phyloP scores from a whole-genome alignment of 2,888 invertebrate genomes.

The Rotaria sp. region DNA sequence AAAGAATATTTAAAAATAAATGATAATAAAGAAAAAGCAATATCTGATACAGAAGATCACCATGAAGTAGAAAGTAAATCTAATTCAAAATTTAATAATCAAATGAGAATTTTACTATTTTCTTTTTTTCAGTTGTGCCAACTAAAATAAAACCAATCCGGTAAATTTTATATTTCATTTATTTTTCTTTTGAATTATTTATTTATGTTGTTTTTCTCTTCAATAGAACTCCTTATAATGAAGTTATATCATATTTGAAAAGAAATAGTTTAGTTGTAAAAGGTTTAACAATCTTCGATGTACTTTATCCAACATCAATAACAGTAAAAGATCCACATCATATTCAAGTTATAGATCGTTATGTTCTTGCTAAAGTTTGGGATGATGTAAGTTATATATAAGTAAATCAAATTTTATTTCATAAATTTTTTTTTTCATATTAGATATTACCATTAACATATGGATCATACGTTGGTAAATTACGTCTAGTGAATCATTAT shows the following conservation, averaged over 20 bases:
- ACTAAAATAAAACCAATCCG: background rate
- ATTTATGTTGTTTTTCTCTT: background rate
- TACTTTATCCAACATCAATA: background rate
- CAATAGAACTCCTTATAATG: background rate
- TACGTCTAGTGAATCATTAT: constrained; percentile 3
- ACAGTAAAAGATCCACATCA: background rate
- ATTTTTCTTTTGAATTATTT: background rate
- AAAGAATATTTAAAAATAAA: constrained; percentile 39
- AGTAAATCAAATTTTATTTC: background rate
- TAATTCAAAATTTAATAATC: background rate
- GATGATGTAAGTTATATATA: constrained; percentile 13
- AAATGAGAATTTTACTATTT: background rate
- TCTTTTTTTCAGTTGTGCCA: background rate
- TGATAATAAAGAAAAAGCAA: background rate
- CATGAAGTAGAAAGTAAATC: background rate
- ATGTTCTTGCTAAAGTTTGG: constrained; percentile 7
- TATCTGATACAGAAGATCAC: background rate
- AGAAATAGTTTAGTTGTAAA: background rate
- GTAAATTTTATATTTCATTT: background rate
- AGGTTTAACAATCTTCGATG: constrained; percentile 4
- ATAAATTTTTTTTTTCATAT: background rate
- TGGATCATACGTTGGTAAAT: constrained; percentile 15
- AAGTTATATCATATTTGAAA: background rate
- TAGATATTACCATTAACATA: constrained; percentile 10
- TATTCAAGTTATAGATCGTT: constrained; percentile 25